These are phyloP conservation scores for Synanthedon vespiformis DNA, from an alignment of 2,888 invertebrate species.

Conservation along the genomic window DNA sequence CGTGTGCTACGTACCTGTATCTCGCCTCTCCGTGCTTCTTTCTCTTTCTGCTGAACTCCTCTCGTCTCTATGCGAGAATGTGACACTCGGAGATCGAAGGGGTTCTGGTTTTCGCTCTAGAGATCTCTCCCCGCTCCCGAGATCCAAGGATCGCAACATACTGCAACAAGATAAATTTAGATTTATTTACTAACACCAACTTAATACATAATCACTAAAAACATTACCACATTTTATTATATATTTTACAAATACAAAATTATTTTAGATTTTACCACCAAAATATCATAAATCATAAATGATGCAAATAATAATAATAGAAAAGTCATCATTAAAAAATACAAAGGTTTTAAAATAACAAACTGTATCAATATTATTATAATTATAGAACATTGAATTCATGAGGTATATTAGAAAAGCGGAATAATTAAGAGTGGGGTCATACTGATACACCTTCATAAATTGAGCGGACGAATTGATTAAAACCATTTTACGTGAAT, in stretches of 20 bases:
- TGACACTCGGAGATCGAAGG: conserved; percentile 54
- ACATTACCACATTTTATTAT: too few relatives aligned
- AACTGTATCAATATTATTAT: too few relatives aligned
- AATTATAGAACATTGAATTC: too few relatives aligned
- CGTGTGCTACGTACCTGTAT: conserved; percentile 43
- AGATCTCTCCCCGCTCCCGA: conserved; percentile 39
- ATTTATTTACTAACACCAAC: background rate
- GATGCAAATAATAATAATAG: too few relatives aligned
- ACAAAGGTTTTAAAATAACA: too few relatives aligned
- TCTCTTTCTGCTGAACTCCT: conserved; percentile 45
- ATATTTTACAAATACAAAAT: too few relatives aligned
- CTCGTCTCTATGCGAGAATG: conserved; percentile 35
- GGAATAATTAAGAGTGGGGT: conserved; percentile 11
- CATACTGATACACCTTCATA: conserved; percentile 56
- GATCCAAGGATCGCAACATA: conserved; percentile 83
- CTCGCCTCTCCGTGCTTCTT: conserved; percentile 46
- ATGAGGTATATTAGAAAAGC: background rate
- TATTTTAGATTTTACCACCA: too few relatives aligned
- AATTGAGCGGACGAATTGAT: conserved; percentile 65
- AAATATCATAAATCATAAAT: too few relatives aligned
- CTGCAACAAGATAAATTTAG: conserved; percentile 54
- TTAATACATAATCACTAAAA: too few relatives aligned
- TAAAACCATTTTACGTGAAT: conserved; percentile 70
- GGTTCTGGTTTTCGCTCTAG: conserved; percentile 61
- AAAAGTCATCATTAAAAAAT: too few relatives aligned